Evolutionary conservation across 1,140 invertebrate genomes (phyloP).

Genomic region (Habropoda laboriosa): DNA sequence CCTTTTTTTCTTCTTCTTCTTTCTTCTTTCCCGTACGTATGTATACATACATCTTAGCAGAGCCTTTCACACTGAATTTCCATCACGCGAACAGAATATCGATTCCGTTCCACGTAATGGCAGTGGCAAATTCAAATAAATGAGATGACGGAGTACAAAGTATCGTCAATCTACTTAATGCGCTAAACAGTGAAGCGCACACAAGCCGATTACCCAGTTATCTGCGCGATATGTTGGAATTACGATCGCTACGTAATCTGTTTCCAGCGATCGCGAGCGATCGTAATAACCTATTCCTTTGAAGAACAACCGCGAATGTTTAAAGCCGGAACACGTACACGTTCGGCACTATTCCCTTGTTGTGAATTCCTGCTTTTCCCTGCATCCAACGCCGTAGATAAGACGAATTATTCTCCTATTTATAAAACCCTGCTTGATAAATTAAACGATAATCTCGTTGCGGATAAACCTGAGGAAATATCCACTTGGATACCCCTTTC

Average conservation of each 20-base stretch:
- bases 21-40: too few species aligned
- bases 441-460: conserved; percentile 18
- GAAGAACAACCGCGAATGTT: conserved; percentile 21
- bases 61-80: background rate
- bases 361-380: background rate
- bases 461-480: background rate
- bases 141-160: conserved; percentile 32
- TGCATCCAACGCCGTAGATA: background rate
- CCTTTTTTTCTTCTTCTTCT: background rate
- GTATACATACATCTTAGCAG: background rate
- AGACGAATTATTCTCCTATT: background rate
- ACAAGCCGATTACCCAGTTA: conserved; percentile 61
- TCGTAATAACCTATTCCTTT: conserved; percentile 41
- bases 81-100: background rate
- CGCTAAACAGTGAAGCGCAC: conserved; percentile 45
- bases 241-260: conserved; percentile 54
- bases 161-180: conserved; percentile 51
- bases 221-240: conserved; percentile 43
- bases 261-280: conserved; percentile 11
- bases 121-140: conserved; percentile 32
- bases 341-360: background rate
- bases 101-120: background rate
- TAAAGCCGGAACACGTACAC: conserved; percentile 21
- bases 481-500: background rate
- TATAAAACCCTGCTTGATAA: background rate